Evolutionary conservation across 1,140 invertebrate species (phyloP), one percentile per base, ranked within the genome.

Genomic region (Diprion similis): DNA sequence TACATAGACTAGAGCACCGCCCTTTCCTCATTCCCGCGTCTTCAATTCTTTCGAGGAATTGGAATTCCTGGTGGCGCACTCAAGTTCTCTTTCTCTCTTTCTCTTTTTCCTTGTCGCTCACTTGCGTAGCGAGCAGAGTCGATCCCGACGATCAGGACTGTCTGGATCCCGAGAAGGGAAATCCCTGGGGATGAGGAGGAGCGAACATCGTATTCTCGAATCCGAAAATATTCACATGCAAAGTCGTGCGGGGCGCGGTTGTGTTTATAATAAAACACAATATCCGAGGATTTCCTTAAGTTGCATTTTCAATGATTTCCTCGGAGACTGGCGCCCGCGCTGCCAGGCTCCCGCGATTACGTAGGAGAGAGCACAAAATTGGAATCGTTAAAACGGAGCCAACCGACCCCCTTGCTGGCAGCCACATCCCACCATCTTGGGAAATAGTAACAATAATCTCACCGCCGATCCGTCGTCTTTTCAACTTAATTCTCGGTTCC

Each of bases 151-250:
- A 19, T 13, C 11, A 68, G 66, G 37, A 68, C 18, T 37, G 24
- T 37, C 24, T 37, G 19, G 66, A 45, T 15, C 11, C 18, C 15
- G 37, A n/a, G 74, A 72, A 74, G 77, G 77, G 74, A 83, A 86
- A 83, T 91, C 91, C 91, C 90, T 82, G 88, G 91, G 91, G 91
- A 92, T 89, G 86, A 85, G 85, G 87, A 85, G 83, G 76, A 86
- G 89, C 86, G 90, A 88, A 91, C 91, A 91, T 91, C 91, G 84
- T 87, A 88, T 88, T 88, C 86, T 84, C 81, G 79, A 82, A 86
- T 84, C 85, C 81, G 83, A 79, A 81, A 89, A 88, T 88, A 86
- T 83, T 79, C 75, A 76, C 75, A 71, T 77, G 79, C 74, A 80
- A 77, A 80, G 70, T 82, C 82, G 81, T 78, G 18, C 72, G 78